Evolutionary conservation across 2,888 invertebrate genomes (phyloP), one percentile per base, ranked within the genome.

Genomic region (Diogma glabrata): DNA sequence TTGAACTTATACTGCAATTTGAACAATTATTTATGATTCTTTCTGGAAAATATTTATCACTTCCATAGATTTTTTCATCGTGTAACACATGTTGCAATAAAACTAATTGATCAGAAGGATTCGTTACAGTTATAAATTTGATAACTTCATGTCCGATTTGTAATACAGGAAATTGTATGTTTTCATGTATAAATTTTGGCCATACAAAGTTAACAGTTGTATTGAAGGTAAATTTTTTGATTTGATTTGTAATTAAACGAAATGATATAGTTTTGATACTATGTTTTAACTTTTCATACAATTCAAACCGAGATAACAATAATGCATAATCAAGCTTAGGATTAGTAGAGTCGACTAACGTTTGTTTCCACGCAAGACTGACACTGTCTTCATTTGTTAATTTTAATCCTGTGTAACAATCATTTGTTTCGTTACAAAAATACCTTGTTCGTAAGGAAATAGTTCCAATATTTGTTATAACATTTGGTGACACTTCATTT

Each of bases 381-480:
- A n/a, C n/a, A n/a, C n/a, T n/a, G n/a, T 30, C 33, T 2, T 30
- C 30, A 10, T 26, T 26, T 16, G 30, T 9, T 20, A 30, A 8
- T 48, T 30, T 19, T 30, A 48, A 14, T 16, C 48, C 48, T 20
- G 48, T 48, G 49, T 89, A 91, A 70, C 89, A 90, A 61, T 77
- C 72, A 45, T 80, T 78, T 57, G 69, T 20, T 24, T 9, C 17
- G 19, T 47, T 74, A 70, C 92, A 94, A 53, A 77, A 75, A 46
- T 74, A 69, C 61, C 82, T 78, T 12, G 89, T 82, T 69, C 86
- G 82, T 71, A 88, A 87, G 71, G 65, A 79, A 64, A 75, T 78
- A 70, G 67, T 76, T 33, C 79, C 82, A 55, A 78, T 73, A 33
- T 72, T 66, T 59, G 73, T 74, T 20, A 74, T 65, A 1, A 74